Base-by-base conservation (phyloP, 2,888 invertebrate species). In the Alitta virens region DNA sequence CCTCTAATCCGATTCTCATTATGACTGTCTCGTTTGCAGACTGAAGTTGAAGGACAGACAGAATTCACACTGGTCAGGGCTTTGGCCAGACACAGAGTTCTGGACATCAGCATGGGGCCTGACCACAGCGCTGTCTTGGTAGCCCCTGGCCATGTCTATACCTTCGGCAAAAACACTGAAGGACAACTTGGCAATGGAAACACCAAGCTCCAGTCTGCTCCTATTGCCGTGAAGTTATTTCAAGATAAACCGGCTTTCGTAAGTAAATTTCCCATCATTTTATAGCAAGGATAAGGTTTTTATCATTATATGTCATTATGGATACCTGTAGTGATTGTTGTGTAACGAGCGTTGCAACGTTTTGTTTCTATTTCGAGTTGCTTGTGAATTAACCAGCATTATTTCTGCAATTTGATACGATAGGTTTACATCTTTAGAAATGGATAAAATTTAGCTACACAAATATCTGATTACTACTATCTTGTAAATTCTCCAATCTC, bases 81-180 rank as follows among this genome's bases (percentile, higher is more conserved):
- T 9, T 76, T 89, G 43, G 74, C 76, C n/a, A 83, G 84, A 0
- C 85, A 85, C 59, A 83, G 85, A 69, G 85, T 88, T 5, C 74
- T 85, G 2, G 85, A 86, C 69, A 84, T 88, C 1, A 85, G 86
- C 52, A 84, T 89, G 74, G 88, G 89, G 0, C 77, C 79, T 9
- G 83, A 84, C 53, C 89, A 90, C 75, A 86, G 87, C 0, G 86
- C 87, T 5, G 84, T 88, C 50, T 80, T 89, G 3, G 85, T 88
- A 0, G 86, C 87, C 73, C 85, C 86, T 23, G 88, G 89, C 1
- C 85, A 86, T 71, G 85, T 89, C 12, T 84, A 87, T 63, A 86
- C 88, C 1, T 85, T 89, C 78, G 89, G 90, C 0, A 81, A 85
- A n/a, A 89, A 89, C 76, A 76, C 79, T 0, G 86, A 87, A 58